A percentile compares a stretch with the other conserved stretches of the same genome.
phyloP scores from a whole-genome alignment of 2,888 invertebrate genomes.

The Pyralis farinalis region DNA sequence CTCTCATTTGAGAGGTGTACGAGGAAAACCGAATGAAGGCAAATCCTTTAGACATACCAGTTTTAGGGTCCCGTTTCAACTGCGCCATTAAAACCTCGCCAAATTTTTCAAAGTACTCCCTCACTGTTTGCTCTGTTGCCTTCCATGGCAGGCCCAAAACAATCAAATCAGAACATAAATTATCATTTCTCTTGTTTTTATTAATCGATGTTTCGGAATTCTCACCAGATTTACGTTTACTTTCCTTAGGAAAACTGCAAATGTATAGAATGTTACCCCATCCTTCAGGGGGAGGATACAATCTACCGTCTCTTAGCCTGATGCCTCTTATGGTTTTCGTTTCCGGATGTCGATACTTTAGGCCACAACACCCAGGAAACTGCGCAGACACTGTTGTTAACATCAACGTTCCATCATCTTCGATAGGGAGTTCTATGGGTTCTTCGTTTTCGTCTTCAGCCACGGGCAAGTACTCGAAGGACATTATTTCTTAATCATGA shows the following conservation, averaged over 20 bases:
- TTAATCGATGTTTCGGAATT: conserved; percentile 90
- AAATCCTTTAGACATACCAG: conserved; percentile 98
- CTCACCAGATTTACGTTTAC: conserved; percentile 96
- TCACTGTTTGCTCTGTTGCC: conserved; percentile 96
- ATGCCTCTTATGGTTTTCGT: conserved; percentile 94
- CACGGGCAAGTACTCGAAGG: conserved; percentile 90
- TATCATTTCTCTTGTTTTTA: conserved; percentile 96
- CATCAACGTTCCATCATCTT: conserved; percentile 96
- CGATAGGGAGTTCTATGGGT: conserved; percentile 97
- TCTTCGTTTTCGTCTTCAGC: conserved; percentile 99
- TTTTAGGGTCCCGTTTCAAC: conserved; percentile 94
- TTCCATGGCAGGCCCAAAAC: conserved; percentile 99
- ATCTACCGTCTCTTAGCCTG: conserved; percentile 93
- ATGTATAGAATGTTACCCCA: conserved; percentile 92
- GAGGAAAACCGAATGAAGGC: conserved; percentile 98
- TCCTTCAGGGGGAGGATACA: conserved; percentile 93
- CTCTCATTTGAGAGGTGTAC: conserved; percentile 97
- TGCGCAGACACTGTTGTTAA: conserved; percentile 97
- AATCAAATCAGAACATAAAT: conserved; percentile 97
- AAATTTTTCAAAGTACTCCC: conserved; percentile 98
- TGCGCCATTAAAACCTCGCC: conserved; percentile 99
- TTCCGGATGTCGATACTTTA: conserved; percentile 97
- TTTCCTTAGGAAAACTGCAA: conserved; percentile 94
- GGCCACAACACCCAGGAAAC: conserved; percentile 97
- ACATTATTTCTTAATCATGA: conserved; percentile 79